Evolutionary conservation across 2,797 vertebrate species (phyloP).

Genomic region (Acipenser oxyrinchus): DNA sequence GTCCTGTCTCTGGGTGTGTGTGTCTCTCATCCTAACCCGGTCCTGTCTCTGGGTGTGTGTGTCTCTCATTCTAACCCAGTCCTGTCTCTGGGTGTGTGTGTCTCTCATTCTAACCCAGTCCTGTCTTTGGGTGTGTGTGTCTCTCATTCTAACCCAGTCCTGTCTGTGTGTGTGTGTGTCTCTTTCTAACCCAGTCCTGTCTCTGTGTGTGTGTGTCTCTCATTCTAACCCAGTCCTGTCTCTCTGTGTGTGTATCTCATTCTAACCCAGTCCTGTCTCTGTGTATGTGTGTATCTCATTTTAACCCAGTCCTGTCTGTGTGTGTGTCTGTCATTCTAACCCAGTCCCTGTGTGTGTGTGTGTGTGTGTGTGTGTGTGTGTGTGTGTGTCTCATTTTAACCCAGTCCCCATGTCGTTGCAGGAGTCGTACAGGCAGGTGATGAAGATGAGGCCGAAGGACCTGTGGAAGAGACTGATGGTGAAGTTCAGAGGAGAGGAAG

Average conservation of each 20-base stretch:
- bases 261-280: conserved; percentile 31
- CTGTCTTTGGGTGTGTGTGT: too few relatives aligned
- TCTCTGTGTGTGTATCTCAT: conserved; percentile 24
- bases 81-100: too few relatives aligned
- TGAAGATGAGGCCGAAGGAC: conserved; percentile 98
- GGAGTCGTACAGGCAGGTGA: conserved; percentile 96
- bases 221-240: not conserved
- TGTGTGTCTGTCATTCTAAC: too few relatives aligned
- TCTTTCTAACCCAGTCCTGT: too few relatives aligned
- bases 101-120: too few relatives aligned
- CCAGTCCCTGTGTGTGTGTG: not conserved
- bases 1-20: too few relatives aligned
- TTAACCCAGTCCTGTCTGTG: conserved; percentile 37
- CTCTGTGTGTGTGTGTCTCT: too few relatives aligned
- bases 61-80: too few relatives aligned
- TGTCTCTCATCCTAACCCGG: too few relatives aligned
- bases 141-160: too few relatives aligned
- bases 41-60: too few relatives aligned
- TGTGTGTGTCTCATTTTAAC: conserved; percentile 41
- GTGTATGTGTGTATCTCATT: conserved; percentile 43
- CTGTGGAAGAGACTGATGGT: conserved; percentile 97
- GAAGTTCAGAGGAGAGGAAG: conserved; percentile 95
- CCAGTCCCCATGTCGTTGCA: conserved; percentile 45
- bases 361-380: conserved; percentile 33
- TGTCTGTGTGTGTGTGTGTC: too few relatives aligned